phyloP scores from a whole-genome alignment of 2,113 vertebrate genomes.

The Oncorhynchus keta region DNA sequence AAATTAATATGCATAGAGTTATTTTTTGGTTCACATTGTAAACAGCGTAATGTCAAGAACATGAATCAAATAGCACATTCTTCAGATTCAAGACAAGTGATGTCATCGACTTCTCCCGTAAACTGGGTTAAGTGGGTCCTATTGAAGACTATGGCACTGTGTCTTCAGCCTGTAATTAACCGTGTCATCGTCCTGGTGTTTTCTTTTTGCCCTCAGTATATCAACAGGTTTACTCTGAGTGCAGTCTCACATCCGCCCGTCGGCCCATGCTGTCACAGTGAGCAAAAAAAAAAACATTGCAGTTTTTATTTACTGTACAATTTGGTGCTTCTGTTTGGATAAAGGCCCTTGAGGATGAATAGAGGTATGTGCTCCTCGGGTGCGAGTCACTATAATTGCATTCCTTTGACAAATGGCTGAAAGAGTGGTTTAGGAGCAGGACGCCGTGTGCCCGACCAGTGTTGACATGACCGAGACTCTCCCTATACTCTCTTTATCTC shows the following conservation, averaged over 20 bases:
- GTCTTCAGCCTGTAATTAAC: too few relatives aligned
- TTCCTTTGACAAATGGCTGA: conserved; percentile 42
- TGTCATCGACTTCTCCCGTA: too few relatives aligned
- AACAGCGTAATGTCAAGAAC: too few relatives aligned
- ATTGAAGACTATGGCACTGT: too few relatives aligned
- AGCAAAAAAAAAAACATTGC: not conserved
- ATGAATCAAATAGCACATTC: too few relatives aligned
- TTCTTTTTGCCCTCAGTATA: not conserved
- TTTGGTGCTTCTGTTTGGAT: conserved; percentile 28
- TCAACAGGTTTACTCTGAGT: conserved; percentile 14
- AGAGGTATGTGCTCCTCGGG: not conserved
- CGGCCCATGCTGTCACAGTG: not conserved
- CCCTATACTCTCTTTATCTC: conserved; percentile 32
- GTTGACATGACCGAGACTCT: conserved; percentile 39
- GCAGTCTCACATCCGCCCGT: not conserved
- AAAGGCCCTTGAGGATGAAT: conserved; percentile 12
- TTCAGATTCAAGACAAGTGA: too few relatives aligned
- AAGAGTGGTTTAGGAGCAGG: conserved; percentile 47
- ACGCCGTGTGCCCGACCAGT: conserved; percentile 6
- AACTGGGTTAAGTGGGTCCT: too few relatives aligned
- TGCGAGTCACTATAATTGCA: conserved; percentile 2
- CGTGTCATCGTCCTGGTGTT: too few relatives aligned
- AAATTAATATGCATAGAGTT: too few relatives aligned
- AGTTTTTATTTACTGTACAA: conserved; percentile 3
- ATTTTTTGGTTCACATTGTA: too few relatives aligned